Percentiles rank a stretch among this genome's conserved stretches.
These are phyloP conservation scores for Gryllus longicercus DNA, from an alignment of 2,888 invertebrate genomes.

Conservation along the genomic window DNA sequence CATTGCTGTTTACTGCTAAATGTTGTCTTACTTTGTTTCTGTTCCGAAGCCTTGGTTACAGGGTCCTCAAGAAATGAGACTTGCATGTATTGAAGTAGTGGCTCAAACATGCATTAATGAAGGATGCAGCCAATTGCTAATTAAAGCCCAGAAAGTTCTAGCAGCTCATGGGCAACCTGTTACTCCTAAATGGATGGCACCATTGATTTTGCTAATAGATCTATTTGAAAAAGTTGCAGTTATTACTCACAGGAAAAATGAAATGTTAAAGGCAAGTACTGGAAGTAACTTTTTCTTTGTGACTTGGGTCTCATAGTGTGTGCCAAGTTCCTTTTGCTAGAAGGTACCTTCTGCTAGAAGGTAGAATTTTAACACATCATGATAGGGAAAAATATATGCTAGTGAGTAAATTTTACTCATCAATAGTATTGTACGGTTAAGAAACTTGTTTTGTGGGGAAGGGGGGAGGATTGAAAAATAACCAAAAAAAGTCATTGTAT, in stretches of 20 bases:
- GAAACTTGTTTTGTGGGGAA: no score
- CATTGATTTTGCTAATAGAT: constrained; percentile 69
- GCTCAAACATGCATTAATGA: constrained; percentile 44
- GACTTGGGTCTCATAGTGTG: no score
- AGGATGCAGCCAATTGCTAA: constrained; percentile 47
- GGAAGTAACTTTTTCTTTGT: background rate
- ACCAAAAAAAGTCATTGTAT: no score
- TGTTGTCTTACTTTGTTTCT: no score
- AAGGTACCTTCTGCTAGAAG: no score
- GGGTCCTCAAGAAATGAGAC: constrained; percentile 57
- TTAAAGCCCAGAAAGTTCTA: constrained; percentile 42
- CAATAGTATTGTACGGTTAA: no score
- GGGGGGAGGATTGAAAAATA: no score
- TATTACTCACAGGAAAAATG: constrained; percentile 61
- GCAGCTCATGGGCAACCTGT: constrained; percentile 39
- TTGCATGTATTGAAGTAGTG: constrained; percentile 61
- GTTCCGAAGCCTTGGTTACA: constrained; percentile 21
- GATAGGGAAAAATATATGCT: no score
- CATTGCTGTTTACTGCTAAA: no score
- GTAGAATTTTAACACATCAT: no score
- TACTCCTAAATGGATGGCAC: constrained; percentile 73
- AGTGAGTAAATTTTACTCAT: no score
- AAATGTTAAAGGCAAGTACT: constrained; percentile 55
- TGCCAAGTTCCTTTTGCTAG: no score
- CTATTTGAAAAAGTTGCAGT: constrained; percentile 71